These are phyloP conservation scores for Thunnus thynnus DNA, from an alignment of 2,113 vertebrate species.

Conservation along the genomic window DNA sequence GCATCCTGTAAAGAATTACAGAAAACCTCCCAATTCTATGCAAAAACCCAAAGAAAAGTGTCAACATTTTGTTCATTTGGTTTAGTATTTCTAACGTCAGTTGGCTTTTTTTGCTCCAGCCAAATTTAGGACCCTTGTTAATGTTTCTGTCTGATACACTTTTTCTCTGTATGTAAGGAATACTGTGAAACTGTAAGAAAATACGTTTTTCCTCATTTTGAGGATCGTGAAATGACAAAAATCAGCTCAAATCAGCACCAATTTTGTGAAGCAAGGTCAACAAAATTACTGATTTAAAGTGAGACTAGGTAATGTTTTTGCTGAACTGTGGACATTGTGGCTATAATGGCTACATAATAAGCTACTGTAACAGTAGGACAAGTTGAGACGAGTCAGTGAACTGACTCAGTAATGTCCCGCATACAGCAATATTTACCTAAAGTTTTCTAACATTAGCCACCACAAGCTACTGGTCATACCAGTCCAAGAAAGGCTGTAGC, in stretches of 20 bases:
- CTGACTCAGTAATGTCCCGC: no score
- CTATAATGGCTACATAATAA: not conserved
- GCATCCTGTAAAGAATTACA: conserved; percentile 2
- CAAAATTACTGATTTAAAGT: conserved; percentile 35
- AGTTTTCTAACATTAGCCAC: not conserved
- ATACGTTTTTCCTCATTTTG: no score
- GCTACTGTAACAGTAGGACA: not conserved
- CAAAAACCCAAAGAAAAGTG: conserved; percentile 48
- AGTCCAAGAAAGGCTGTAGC: not conserved
- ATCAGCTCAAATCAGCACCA: not conserved
- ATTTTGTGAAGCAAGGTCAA: conserved; percentile 25
- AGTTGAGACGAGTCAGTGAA: not conserved
- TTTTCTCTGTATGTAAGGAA: conserved; percentile 52
- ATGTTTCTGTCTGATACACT: no score
- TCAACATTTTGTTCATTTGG: not conserved
- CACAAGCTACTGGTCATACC: not conserved
- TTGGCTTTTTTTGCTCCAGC: not conserved
- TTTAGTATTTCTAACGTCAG: not conserved
- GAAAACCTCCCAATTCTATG: conserved; percentile 46
- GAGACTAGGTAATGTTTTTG: conserved; percentile 43
- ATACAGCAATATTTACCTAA: no score
- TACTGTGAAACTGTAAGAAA: conserved; percentile 30
- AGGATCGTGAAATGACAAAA: no score
- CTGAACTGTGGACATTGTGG: not conserved
- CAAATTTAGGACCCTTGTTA: not conserved